Conservation (phyloP, 2,888 invertebrate genomes). For the Automeris io region DNA sequence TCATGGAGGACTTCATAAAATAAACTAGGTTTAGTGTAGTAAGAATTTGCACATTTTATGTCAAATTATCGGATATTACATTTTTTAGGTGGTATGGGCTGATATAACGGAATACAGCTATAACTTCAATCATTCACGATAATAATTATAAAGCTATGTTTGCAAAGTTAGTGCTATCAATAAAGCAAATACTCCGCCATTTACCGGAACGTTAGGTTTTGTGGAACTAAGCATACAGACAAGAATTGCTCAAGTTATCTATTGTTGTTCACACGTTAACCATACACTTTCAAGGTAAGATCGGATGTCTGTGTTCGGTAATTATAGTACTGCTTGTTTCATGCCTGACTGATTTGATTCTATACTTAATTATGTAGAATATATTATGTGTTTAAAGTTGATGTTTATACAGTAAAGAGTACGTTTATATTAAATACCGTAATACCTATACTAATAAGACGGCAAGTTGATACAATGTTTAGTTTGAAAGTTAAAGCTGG, state of each 20-base stretch:
- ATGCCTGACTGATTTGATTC: neutral
- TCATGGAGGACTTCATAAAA: too few relatives aligned
- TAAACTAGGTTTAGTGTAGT: too few relatives aligned
- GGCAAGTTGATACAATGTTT: too few relatives aligned
- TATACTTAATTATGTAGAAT: constrained; percentile 33
- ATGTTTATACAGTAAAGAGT: constrained; percentile 35
- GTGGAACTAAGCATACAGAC: neutral
- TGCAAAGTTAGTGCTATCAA: neutral
- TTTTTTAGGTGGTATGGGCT: too few relatives aligned
- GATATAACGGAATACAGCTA: too few relatives aligned
- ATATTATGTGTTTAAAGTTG: constrained; percentile 28
- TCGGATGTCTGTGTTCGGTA: neutral
- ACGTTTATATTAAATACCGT: too few relatives aligned
- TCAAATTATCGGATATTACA: too few relatives aligned
- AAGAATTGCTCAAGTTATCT: neutral
- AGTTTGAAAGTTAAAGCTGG: too few relatives aligned
- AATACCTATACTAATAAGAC: too few relatives aligned
- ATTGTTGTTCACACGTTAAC: neutral
- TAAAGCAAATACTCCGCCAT: neutral
- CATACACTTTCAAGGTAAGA: neutral
- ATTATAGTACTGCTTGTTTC: neutral
- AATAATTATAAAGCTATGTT: constrained; percentile 15
- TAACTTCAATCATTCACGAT: too few relatives aligned
- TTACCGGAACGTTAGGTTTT: neutral
- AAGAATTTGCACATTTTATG: too few relatives aligned